Evolutionary conservation across 2,888 invertebrate species (phyloP).

Genomic region (Nemotelus nigrinus): DNA sequence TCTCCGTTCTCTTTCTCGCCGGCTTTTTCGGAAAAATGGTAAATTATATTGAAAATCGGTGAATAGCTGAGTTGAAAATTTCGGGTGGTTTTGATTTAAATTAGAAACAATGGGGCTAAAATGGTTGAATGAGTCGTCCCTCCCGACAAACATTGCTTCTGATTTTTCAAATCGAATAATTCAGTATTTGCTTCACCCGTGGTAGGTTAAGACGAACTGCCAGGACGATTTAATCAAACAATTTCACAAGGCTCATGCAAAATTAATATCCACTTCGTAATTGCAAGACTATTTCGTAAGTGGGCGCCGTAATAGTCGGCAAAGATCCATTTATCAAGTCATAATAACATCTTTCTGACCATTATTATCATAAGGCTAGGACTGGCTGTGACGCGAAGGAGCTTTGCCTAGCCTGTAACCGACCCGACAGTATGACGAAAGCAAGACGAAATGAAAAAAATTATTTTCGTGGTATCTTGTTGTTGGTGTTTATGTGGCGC

Average conservation of each 20-base stretch:
- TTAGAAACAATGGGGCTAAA: too few relatives aligned
- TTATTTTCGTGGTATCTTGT: background rate
- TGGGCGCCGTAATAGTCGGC: background rate
- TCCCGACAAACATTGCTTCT: too few relatives aligned
- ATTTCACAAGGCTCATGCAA: background rate
- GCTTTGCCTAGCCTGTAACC: background rate
- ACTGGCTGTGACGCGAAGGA: background rate
- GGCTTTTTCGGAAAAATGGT: background rate
- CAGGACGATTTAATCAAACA: too few relatives aligned
- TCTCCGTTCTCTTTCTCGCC: background rate
- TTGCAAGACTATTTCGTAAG: background rate
- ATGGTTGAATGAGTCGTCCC: too few relatives aligned
- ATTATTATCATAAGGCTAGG: background rate
- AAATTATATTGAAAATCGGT: constrained; percentile 8
- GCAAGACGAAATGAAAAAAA: constrained; percentile 1
- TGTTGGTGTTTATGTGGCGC: too few relatives aligned
- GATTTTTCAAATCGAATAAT: too few relatives aligned
- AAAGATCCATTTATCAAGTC: constrained; percentile 9
- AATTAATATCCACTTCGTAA: background rate
- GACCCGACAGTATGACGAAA: constrained; percentile 2
- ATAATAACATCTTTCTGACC: background rate
- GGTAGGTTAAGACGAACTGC: too few relatives aligned
- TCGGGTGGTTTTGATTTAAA: too few relatives aligned
- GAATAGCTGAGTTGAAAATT: too few relatives aligned
- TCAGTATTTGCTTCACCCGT: too few relatives aligned